Evolutionary conservation across 2,888 invertebrate species (phyloP).

Genomic region (Phyto melanocephala): DNA sequence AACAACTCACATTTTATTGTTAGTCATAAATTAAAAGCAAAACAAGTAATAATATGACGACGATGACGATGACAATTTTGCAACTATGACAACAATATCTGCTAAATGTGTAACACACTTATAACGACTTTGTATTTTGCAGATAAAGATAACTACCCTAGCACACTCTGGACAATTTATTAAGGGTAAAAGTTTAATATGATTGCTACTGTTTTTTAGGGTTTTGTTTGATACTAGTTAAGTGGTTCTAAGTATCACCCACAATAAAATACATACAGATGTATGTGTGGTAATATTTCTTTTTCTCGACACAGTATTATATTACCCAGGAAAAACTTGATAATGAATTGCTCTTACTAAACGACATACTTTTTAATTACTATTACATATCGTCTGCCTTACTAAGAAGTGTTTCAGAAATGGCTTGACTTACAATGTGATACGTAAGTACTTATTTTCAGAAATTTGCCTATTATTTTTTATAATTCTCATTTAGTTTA

Average conservation of each 20-base stretch:
- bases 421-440: too few relatives aligned
- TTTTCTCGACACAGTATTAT: too few relatives aligned
- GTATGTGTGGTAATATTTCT: not conserved
- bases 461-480: too few relatives aligned
- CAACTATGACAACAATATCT: constrained; percentile 13
- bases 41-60: constrained; percentile 34
- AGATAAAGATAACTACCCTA: not conserved
- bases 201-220: not conserved
- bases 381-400: too few relatives aligned
- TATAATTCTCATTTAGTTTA: too few relatives aligned
- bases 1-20: constrained; percentile 51
- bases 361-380: too few relatives aligned
- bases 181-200: not conserved
- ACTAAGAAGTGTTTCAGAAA: too few relatives aligned
- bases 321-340: too few relatives aligned
- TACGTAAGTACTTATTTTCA: too few relatives aligned
- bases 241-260: not conserved
- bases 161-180: not conserved
- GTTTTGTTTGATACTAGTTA: not conserved
- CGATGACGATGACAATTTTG: not conserved
- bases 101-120: not conserved
- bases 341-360: too few relatives aligned
- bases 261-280: not conserved
- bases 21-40: constrained; percentile 52
- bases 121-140: not conserved